Base-by-base conservation (phyloP, 2,797 vertebrate species). In the Danio kyathit region DNA sequence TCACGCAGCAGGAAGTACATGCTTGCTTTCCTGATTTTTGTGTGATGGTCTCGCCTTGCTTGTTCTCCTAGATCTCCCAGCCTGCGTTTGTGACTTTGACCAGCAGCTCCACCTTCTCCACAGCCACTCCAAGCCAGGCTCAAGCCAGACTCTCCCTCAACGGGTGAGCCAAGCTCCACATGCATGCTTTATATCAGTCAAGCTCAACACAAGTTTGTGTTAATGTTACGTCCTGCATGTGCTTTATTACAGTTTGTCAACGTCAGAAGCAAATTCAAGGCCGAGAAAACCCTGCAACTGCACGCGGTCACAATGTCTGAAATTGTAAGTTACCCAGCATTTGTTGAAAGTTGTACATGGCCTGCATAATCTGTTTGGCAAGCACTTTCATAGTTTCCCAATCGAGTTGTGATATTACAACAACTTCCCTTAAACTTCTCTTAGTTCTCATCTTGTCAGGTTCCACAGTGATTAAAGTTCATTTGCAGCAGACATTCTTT, bases 271-370 rank as follows among this genome's bases (percentile, higher is more conserved):
- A 6, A 93, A 96, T 59, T 96, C 96, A 40, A 95, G 98, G 17
- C 98, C 95, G 16, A 94, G 98, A 86, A 99, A 99, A 89, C 97
- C 98, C 0, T 99, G 98, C 88, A 99, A 99, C 90, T 99, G 98
- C 93, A 99, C 98, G 69, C 99, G 99, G 90, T 99, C 98, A 0
- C 94, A 99, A 70, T 99, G 98, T 90, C 94, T 99, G 84, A 99
- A 99, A 91, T 87, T 99, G 98, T 99, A 92, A 97, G 98, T 64
- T 16, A 40, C 0, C 7, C 1, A 11, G 2, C 29, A 41, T 29
- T 48, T 13, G 14, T 66, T 13, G 44, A 17, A 48, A 49, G 19
- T 9, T 29, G 4, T 14, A 69, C 16, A 40, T 48, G 14, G 44
- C 72, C 56, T 21, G 17, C 19, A 11, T 54, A 14, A 77, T 75